Evolutionary conservation across 2,113 vertebrate species (phyloP).

Genomic region (Notothenia rossii): DNA sequence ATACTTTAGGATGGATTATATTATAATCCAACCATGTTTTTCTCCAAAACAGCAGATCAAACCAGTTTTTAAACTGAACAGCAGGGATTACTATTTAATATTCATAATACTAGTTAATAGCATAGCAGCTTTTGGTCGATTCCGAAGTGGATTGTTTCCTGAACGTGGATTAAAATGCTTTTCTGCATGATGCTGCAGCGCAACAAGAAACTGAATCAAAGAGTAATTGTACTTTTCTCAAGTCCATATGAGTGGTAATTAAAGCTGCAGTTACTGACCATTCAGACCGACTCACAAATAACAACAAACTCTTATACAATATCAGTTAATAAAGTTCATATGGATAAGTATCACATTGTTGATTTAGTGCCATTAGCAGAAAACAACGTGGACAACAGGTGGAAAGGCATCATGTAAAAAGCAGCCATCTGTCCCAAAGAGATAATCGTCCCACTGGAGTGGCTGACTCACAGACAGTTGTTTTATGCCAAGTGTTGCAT

Average conservation of each 20-base stretch:
- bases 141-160: conserved; percentile 23
- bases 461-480: conserved; percentile 14
- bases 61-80: conserved; percentile 29
- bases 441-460: neutral
- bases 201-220: conserved; percentile 10
- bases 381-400: neutral
- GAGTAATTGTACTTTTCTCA: conserved; percentile 5
- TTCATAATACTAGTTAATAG: conserved; percentile 49
- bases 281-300: neutral
- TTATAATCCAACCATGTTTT: conserved; percentile 44
- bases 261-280: conserved; percentile 14
- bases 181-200: conserved; percentile 1
- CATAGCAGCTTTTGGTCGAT: conserved; percentile 2
- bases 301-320: neutral
- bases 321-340: neutral
- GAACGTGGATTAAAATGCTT: conserved; percentile 16
- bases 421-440: neutral
- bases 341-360: neutral
- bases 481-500: conserved; percentile 13
- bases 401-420: neutral
- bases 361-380: neutral
- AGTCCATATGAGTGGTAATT: conserved; percentile 1
- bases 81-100: conserved; percentile 47
- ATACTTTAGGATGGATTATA: conserved; percentile 41
- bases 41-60: conserved; percentile 49